Evolutionary conservation across 2,888 invertebrate genomes (phyloP), one percentile per base, ranked within the genome.

Genomic region (Drosophila siamana): DNA sequence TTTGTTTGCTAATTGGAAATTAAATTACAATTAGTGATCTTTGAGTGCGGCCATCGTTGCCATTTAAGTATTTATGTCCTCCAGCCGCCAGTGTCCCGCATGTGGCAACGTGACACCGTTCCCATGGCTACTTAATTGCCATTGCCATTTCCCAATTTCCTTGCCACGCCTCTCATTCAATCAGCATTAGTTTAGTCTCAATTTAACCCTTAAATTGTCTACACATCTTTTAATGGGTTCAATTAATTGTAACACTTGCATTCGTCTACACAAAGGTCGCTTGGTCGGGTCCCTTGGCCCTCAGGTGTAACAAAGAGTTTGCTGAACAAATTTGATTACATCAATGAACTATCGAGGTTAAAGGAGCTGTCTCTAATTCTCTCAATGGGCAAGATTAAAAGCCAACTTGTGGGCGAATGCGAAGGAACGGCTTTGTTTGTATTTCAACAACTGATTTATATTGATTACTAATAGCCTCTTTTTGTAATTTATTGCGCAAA

Each of bases 1-100:
- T 89, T 90, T 89, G 90, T 90, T 90, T 90, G 89, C 90, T 91
- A 90, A 90, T 90, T 90, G 90, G 89, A 90, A 90, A 90, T 90
- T 90, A 90, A 90, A 90, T 90, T 90, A 91, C 91, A 90, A 91
- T 90, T 90, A 90, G 89, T 89, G 89, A 89, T 86, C 87, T 86
- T 86, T 84, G 88, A 85, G 77, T 69, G 63, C 77, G 80, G 78
- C 41, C 81, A 74, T 78, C 81, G 77, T 83, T 87, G 79, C 75
- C 79, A 81, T 90, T 81, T 80, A 81, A 74, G 75, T 82, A 84
- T 85, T 89, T 88, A 78, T 89, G 68, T 56, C 26, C 67, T 9
- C n/a, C n/a, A n/a, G 55, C 24, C 41, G 16, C 46, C 36, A 33
- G 44, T 24, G 44, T 13, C 44, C 51, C 47, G 52, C 38, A 33